Percentiles rank a stretch among this genome's conserved stretches.
These are phyloP conservation scores for Petromus typicus DNA, from an alignment of 2,113 vertebrate species.

Conservation along the genomic window DNA sequence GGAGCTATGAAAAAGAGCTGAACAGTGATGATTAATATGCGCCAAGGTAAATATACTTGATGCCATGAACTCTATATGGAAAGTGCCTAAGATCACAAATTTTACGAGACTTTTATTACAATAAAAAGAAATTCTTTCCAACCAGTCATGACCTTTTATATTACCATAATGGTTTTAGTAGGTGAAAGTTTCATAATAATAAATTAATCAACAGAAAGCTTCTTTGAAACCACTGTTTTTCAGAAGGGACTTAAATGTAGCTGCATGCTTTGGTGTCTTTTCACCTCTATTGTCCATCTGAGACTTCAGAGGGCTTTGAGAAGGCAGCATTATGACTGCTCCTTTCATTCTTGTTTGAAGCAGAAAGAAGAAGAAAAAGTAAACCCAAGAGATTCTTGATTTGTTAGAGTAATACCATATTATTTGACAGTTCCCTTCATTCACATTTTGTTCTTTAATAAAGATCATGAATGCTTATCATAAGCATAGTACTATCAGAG, in stretches of 20 bases:
- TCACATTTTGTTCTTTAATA: background rate
- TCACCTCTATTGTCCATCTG: background rate
- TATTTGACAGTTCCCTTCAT: background rate
- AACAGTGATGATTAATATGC: background rate
- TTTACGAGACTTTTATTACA: background rate
- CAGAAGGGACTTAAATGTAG: background rate
- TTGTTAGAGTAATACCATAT: background rate
- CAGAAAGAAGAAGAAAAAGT: background rate
- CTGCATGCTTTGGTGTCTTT: background rate
- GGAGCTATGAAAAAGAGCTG: background rate
- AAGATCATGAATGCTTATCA: background rate
- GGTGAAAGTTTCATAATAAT: background rate
- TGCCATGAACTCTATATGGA: background rate
- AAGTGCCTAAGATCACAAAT: background rate
- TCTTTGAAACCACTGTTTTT: background rate
- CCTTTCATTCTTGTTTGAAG: background rate
- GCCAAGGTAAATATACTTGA: background rate
- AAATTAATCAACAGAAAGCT: background rate
- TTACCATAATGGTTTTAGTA: background rate
- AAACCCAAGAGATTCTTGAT: background rate
- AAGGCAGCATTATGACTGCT: background rate
- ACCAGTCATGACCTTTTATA: background rate
- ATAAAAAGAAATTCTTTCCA: background rate
- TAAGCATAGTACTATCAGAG: background rate
- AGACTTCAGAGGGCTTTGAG: background rate